These are phyloP conservation scores for Drepana arcuata DNA, from an alignment of 1,140 invertebrate species.

Conservation along the genomic window DNA sequence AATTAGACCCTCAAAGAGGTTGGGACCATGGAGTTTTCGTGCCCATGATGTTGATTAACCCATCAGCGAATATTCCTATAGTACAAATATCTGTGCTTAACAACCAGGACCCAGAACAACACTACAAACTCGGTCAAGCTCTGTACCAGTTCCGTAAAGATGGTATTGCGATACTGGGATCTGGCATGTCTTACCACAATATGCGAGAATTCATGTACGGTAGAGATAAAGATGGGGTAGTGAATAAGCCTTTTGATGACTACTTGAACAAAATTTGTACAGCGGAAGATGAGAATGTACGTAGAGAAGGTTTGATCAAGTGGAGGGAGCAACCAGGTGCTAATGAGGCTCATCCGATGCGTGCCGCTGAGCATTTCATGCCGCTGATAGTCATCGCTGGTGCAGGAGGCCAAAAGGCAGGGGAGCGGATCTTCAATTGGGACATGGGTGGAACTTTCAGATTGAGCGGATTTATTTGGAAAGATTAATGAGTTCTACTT, in stretches of 20 bases:
- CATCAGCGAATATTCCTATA: constrained; percentile 52
- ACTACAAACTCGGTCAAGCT: constrained; percentile 48
- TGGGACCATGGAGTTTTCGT: constrained; percentile 66
- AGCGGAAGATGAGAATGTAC: constrained; percentile 30
- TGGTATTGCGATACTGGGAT: constrained; percentile 52
- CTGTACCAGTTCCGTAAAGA: constrained; percentile 51
- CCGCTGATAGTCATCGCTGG: constrained; percentile 55
- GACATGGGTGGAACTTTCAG: constrained; percentile 48
- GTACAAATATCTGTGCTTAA: constrained; percentile 48
- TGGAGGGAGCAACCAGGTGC: constrained; percentile 51
- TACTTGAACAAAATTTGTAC: constrained; percentile 45
- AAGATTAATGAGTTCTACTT: constrained; percentile 31
- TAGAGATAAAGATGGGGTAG: constrained; percentile 19
- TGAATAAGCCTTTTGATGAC: constrained; percentile 56
- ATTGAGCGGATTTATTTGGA: constrained; percentile 56
- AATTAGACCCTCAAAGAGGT: constrained; percentile 47
- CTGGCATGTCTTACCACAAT: constrained; percentile 63
- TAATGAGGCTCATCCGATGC: constrained; percentile 41
- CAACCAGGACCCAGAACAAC: constrained; percentile 46
- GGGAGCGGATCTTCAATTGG: constrained; percentile 56
- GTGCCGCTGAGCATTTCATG: constrained; percentile 60
- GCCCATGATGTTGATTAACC: constrained; percentile 59
- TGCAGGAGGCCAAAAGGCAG: constrained; percentile 40
- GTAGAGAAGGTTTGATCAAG: constrained; percentile 25
- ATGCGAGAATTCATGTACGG: constrained; percentile 53